Evolutionary conservation across 2,888 invertebrate genomes (phyloP).

Genomic region (Rhabditophanes sp.): DNA sequence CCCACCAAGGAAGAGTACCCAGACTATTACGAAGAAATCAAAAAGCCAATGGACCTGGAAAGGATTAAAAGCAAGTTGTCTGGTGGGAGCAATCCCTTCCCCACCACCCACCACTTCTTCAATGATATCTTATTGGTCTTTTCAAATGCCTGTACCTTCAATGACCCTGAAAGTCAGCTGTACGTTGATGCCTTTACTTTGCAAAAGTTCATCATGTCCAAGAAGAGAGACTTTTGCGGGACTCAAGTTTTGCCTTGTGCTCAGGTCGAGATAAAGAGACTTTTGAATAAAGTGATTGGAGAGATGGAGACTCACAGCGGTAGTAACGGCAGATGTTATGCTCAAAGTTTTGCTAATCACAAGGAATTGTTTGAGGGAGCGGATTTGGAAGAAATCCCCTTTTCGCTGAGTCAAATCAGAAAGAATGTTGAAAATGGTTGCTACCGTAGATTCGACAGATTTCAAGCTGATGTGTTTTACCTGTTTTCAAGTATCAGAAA

Average conservation of each 20-base stretch:
- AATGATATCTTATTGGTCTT: conserved; percentile 62
- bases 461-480: conserved; percentile 87
- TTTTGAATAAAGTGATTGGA: conserved; percentile 75
- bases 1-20: too few relatives aligned
- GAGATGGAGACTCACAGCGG: conserved; percentile 83
- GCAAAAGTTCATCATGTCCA: conserved; percentile 73
- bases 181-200: conserved; percentile 76
- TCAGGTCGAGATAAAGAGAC: conserved; percentile 69
- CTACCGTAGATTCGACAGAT: conserved; percentile 77
- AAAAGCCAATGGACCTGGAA: conserved; percentile 77
- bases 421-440: conserved; percentile 69
- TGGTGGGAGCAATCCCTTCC: conserved; percentile 7
- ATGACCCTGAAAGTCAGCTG: conserved; percentile 86
- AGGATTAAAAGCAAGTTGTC: conserved; percentile 56
- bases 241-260: conserved; percentile 48
- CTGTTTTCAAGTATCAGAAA: conserved; percentile 73
- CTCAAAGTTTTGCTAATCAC: conserved; percentile 82
- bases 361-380: conserved; percentile 70
- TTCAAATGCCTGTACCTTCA: conserved; percentile 86
- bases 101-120: conserved; percentile 13
- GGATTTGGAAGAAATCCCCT: conserved; percentile 53
- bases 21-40: conserved; percentile 91
- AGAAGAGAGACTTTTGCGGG: conserved; percentile 60
- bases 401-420: conserved; percentile 80
- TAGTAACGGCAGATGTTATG: conserved; percentile 84